Evolutionary conservation across 1,140 invertebrate species (phyloP), one percentile per base, ranked within the genome.

Genomic region (Hyles euphorbiae): DNA sequence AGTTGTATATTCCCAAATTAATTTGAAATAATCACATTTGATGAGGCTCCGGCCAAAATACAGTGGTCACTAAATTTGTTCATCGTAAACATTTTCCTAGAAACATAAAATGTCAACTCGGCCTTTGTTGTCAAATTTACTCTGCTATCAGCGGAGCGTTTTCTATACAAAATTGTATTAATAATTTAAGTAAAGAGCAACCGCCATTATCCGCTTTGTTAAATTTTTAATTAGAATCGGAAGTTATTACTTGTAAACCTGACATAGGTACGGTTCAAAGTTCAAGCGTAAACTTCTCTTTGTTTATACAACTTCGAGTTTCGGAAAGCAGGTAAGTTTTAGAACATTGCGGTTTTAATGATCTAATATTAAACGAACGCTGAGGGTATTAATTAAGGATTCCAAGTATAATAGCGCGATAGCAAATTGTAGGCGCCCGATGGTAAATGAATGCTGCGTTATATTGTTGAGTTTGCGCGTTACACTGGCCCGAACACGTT

Each of bases 361-460:
- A 86, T 88, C 81, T 85, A 86, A 86, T 86, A 88, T 88, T 85
- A 85, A 76, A 86, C 73, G 83, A 81, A 84, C 78, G 74, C 66
- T 68, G 72, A 68, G 70, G 78, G 80, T 85, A 82, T 85, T 88
- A 83, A 88, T 88, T 88, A 88, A 73, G 72, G 74, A 84, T 85
- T 81, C 76, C 60, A 66, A 72, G 73, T 72, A 73, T 70, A 78
- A 79, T 74, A 74, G 66, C 72, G 68, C 72, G 68, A 76, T 76
- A 72, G 65, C 46, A 70, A 68, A 76, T 74, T 76, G 60, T 68
- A 69, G 67, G 64, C 60, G 64, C 45, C 33, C 60, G 50, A 54
- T 54, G 52, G 34, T 57, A 61, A 61, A 63, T 64, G 53, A 49
- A 34, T 48, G 53, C 34, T 60, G 48, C 50, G 61, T 53, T 44